Evolutionary conservation across 2,797 vertebrate genomes (phyloP), one percentile per base, ranked within the genome.

Genomic region (Leuciscus waleckii): DNA sequence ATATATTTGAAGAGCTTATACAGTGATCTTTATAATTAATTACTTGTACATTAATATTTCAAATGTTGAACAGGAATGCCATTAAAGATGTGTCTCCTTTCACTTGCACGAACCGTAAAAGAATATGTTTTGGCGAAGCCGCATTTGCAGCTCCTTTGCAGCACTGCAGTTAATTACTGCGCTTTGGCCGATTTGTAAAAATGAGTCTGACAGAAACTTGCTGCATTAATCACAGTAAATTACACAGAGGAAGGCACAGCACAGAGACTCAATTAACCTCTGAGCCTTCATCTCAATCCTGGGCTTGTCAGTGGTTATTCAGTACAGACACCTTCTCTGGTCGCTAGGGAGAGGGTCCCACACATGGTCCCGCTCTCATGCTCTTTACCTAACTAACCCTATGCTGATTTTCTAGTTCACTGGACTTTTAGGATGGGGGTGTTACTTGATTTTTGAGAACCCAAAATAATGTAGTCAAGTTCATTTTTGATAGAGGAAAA

Each of bases 191-290:
- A 92, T 94, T 94, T 95, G 93, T 92, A 93, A 74, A 85, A 94
- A 94, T 91, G 92, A 93, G 94, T 93, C 91, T 93, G 92, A 94
- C 93, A 92, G 93, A 93, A 94, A 94, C 94, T 94, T 90, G 87
- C 89, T 88, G 89, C 93, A 93, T 96, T 96, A 95, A 96, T 95
- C 95, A 95, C 94, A 94, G 93, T 92, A 92, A 94, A 95, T 95
- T 95, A 93, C 93, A 93, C 95, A 91, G 92, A 93, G 94, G 94
- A 94, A 93, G 93, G 91, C 91, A 5, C 92, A 91, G 93, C 93
- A 87, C 93, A 88, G 92, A 93, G 92, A 91, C 93, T 94, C 94
- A 95, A 95, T 95, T 95, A 96, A 95, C 95, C 95, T 95, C 91
- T 93, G 91, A 93, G 92, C 94, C 94, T 91, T 91, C 87, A 81